These are phyloP conservation scores for Acomys russatus DNA, from an alignment of 2,797 vertebrate species.

Conservation along the genomic window DNA sequence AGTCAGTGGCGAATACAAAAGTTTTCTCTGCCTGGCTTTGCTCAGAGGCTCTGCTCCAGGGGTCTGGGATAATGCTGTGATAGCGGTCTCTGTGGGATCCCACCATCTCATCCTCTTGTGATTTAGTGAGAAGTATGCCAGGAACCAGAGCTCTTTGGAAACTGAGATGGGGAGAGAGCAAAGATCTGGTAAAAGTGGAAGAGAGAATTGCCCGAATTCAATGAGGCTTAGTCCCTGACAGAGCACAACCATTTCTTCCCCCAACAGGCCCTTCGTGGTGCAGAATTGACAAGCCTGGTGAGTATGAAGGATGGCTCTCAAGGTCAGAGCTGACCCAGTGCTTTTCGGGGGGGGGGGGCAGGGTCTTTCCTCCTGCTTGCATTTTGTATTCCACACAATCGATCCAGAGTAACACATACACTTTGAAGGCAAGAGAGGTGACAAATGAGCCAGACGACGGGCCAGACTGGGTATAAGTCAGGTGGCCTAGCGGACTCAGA, in stretches of 20 bases:
- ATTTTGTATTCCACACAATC: background rate
- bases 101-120: background rate
- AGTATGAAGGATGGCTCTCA: background rate
- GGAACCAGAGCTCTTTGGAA: background rate
- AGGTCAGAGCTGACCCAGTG: background rate
- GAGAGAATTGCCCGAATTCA: conserved; percentile 41
- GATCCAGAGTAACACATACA: background rate
- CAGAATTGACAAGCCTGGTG: background rate
- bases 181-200: conserved; percentile 33
- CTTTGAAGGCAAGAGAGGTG: background rate
- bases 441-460: background rate
- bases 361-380: background rate
- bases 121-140: conserved; percentile 4
- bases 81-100: background rate
- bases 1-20: background rate
- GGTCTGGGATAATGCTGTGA: conserved; percentile 22
- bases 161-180: background rate
- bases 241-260: background rate
- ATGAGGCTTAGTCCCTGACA: conserved; percentile 5
- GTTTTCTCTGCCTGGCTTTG: background rate
- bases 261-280: background rate
- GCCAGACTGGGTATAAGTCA: background rate
- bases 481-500: background rate
- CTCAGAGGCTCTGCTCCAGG: background rate
- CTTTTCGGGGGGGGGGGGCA: background rate